Base-by-base conservation (phyloP, 2,113 vertebrate genomes). In the Tupaia chinensis region DNA sequence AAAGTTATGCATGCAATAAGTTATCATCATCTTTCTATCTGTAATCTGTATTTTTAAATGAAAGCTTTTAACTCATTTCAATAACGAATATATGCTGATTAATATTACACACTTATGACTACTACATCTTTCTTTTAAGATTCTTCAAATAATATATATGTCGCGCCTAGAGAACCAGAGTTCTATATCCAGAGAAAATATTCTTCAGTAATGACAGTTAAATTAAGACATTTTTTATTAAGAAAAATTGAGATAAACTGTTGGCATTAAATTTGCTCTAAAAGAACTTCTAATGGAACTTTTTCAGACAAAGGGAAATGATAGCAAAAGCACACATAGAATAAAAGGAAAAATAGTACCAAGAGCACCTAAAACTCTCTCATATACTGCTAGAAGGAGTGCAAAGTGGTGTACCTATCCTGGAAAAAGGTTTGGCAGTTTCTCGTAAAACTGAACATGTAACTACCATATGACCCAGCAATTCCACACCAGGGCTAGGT, bases 101-200 rank as follows among this genome's bases (percentile, higher is more conserved):
- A 84, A 63, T 72, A 77, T 80, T 85, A 54, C 1, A 63, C 4
- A 69, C 25, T 6, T 29, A 23, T 61, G 23, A 78, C 12, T 56
- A 78, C 12, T 56, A 3, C 9, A 74, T 10, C 23, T 87, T 91
- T 79, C 61, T 81, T 85, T 72, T 85, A 92, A 12, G 11, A 73
- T 65, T 58, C 56, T 84, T 92, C 22, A 84, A 66, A 58, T 79
- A 58, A 78, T 87, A 22, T 16, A 58, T 73, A 23, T 60, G 82
- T 44, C 44, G 5, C 44, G 3, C 44, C 44, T 44, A 78, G 12
- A 69, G 61, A 79, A 34, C 23, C 14, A 58, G 60, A 95, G 77
- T 92, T 92, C 34, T 58, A 60, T 66, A 78, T 70, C 9, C 29
- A 95, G 27, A 73, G 60, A 83, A 93, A 80, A 23, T 15, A 85